Base-by-base conservation (phyloP, 2,113 vertebrate species). In the Lepisosteus osseus region DNA sequence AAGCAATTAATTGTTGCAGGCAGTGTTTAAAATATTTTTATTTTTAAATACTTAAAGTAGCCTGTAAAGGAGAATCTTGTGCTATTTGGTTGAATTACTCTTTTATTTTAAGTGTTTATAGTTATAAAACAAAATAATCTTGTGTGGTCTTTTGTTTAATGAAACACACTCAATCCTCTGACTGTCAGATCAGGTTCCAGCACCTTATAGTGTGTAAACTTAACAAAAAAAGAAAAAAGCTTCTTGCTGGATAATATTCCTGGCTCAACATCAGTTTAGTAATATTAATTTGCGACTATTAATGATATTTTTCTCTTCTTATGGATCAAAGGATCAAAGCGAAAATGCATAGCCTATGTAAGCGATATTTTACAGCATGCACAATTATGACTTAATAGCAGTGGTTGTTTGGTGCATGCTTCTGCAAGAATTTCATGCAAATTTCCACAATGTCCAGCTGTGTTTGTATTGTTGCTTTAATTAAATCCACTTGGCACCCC, bases 61-160 rank as follows among this genome's bases (percentile, higher is more conserved):
- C 47, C 9, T 9, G 9, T 51, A 81, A 81, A 78, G 77, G 80
- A 72, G 77, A 84, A 84, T 87, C 83, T 86, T 67, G 59, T 64
- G 77, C 78, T 80, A 9, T 81, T 77, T 84, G 78, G 86, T 83
- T 77, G 74, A 82, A 83, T 79, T 74, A 78, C 77, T 73, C 68
- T 84, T 84, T 84, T 84, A 84, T 89, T 84, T 77, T 70, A 72
- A 78, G 76, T 85, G 84, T 87, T 88, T 87, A 87, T 80, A 71
- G 77, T 82, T 84, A 79, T 82, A 80, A 71, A 74, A 69, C 74
- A 80, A 71, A 84, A 83, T 79, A 83, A 74, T 84, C 83, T 75
- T 88, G 88, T 89, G 89, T 90, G 88, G 88, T 89, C 83, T 80
- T 70, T 42, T 76, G 77, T 84, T 80, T 77, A 87, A 84, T 83